phyloP scores from a whole-genome alignment of 2,888 invertebrate species.

The Sclerodermus sp. region DNA sequence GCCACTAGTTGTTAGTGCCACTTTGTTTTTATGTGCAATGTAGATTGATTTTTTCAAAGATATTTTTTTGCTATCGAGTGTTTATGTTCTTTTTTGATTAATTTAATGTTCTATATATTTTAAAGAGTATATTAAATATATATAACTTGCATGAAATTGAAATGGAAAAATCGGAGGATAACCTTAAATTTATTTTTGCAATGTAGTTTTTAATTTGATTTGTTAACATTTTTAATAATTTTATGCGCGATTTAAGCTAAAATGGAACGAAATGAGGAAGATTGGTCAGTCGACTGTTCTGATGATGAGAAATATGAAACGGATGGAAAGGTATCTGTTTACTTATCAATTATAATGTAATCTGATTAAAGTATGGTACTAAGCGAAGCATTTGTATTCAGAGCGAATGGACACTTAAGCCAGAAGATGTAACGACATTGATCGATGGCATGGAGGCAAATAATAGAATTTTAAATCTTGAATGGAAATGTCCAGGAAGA shows the following conservation, averaged over 20 bases:
- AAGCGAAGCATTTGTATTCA: slow-evolving; percentile 19
- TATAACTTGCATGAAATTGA: neutral
- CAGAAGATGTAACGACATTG: slow-evolving; percentile 71
- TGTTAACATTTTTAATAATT: slow-evolving; percentile 5
- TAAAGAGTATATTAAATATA: neutral
- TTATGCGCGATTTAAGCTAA: slow-evolving; percentile 7
- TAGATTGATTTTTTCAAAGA: neutral
- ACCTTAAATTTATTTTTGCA: slow-evolving; percentile 18
- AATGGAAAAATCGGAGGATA: slow-evolving; percentile 3
- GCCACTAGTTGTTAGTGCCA: too few species aligned
- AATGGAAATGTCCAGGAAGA: slow-evolving; percentile 82
- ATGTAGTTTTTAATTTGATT: slow-evolving; percentile 8
- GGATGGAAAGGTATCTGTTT: slow-evolving; percentile 41
- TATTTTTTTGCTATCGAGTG: slow-evolving; percentile 9
- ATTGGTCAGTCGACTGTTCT: slow-evolving; percentile 69
- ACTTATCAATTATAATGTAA: too few species aligned
- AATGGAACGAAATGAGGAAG: slow-evolving; percentile 59
- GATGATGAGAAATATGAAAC: slow-evolving; percentile 64
- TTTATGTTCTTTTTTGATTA: slow-evolving; percentile 1
- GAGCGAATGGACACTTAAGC: slow-evolving; percentile 66
- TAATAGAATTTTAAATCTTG: slow-evolving; percentile 68
- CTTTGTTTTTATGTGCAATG: neutral
- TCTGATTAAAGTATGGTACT: too few species aligned
- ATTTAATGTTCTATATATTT: too few species aligned
- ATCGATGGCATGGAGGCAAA: slow-evolving; percentile 71